Base-by-base conservation (phyloP, 2,113 vertebrate species). In the Cynoglossus semilaevis region DNA sequence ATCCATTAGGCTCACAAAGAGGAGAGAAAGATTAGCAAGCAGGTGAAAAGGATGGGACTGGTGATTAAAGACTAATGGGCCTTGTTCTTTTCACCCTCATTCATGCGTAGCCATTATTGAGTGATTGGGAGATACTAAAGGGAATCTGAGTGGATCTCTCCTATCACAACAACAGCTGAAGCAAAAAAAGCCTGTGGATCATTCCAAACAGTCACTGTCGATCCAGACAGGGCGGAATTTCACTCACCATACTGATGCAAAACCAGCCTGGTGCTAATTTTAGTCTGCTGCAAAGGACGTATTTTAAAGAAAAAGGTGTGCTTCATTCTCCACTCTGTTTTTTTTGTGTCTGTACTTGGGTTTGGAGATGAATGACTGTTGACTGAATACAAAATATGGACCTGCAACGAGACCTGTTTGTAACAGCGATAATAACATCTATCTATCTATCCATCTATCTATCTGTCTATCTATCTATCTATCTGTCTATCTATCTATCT, bases 31-130 rank as follows among this genome's bases (percentile, higher is more conserved):
- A 73, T 18, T 18, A 51, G 71, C 83, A 58, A 29, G 50, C 12
- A 22, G 63, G 48, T 35, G 78, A 82, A 90, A 82, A 90, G 88
- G 85, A 89, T 85, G 85, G 77, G 77, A 87, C 80, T 57, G 71
- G 90, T 90, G 91, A 77, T 91, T 89, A 90, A 85, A 89, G 88
- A 92, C 92, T 93, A 94, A 94, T 92, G 91, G 90, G 90, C 91
- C 84, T 84, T 76, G 77, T 88, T 61, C 63, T 66, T 65, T 63
- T 75, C 59, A 69, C 84, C 85, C 74, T 90, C 85, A 89, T 91
- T 83, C 89, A 88, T 90, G 89, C 88, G 84, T 87, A 85, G 86
- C 89, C 90, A 92, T 91, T 88, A 90, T 91, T 87, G 91, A 91
- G 92, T 92, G 91, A 91, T 87, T 91, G 86, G 91, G 91, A 91